Evolutionary conservation across 2,113 vertebrate genomes (phyloP).

Genomic region (Marmota monax): DNA sequence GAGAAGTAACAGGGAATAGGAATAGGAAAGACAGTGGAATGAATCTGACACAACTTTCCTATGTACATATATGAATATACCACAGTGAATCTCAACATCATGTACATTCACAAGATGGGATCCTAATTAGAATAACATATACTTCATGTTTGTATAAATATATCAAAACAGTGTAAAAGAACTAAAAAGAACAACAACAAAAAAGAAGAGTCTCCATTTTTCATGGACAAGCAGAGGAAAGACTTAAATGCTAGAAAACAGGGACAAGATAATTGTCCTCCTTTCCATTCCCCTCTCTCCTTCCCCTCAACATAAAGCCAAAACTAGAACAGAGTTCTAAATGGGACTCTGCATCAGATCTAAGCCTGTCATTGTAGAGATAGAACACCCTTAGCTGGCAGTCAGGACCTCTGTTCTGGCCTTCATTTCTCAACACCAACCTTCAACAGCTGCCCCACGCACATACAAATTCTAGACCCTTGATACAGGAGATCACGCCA

Average conservation of each 20-base stretch:
- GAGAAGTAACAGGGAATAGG: too few species aligned
- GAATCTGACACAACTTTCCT: too few species aligned
- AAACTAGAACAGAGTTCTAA: neutral
- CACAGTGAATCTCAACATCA: too few species aligned
- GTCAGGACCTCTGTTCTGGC: neutral
- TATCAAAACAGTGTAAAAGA: too few species aligned
- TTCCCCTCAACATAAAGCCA: neutral
- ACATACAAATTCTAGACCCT: neutral
- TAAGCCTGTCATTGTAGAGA: too few species aligned
- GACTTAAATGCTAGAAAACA: neutral
- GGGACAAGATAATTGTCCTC: neutral
- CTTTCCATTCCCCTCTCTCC: neutral
- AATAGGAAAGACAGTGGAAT: too few species aligned
- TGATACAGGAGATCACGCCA: rapidly evolving
- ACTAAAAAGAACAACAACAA: too few species aligned
- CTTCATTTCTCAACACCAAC: neutral
- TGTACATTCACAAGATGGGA: too few species aligned
- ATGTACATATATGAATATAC: too few species aligned
- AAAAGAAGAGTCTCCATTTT: neutral
- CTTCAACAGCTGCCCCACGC: neutral
- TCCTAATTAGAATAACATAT: too few species aligned
- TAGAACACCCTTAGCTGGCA: neutral
- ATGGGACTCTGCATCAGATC: rapidly evolving
- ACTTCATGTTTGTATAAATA: too few species aligned
- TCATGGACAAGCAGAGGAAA: neutral